Evolutionary conservation across 2,113 vertebrate genomes (phyloP), one percentile per base, ranked within the genome.

Genomic region (Lophura nycthemera): DNA sequence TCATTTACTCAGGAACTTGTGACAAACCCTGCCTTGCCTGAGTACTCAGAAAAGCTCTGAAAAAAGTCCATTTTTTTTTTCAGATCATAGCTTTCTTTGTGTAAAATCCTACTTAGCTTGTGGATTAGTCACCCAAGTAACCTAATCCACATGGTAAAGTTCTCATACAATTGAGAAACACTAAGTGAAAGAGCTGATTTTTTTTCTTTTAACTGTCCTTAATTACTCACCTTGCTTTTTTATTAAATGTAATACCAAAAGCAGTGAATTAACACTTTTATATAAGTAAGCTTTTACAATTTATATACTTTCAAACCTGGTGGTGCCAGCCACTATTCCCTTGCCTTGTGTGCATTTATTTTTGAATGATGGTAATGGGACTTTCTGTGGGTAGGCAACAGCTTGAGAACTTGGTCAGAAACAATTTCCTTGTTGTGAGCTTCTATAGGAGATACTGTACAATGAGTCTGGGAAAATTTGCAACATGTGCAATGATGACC

Each of bases 51-150:
- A 79, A 56, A 29, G 52, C 64, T 83, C 61, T 74, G 47, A 45
- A 67, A 88, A 75, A 34, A 8, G 32, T 57, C 29, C 15, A 9
- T 54, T 54, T 29, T 29, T 54, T 34, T 93, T 90, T 93, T 85
- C 80, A 93, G 63, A 90, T 78, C 66, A 80, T 83, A 87, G 71
- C n/a, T 86, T 78, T 25, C 76, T 96, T 95, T 95, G 69, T 95
- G 83, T 95, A 84, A 93, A 93, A 86, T 86, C 50, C 80, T 82
- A 27, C 66, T 96, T 89, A 63, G 69, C 83, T 80, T 84, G 36
- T 86, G 85, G 73, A 79, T 93, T 94, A 90, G 60, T 96, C 75
- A 95, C 70, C 75, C 66, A 70, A 83, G 82, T 90, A 94, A 92
- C 89, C 21, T 83, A 96, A 91, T 92, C 84, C 45, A 78, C 70